Evolutionary conservation across 1,140 invertebrate species (phyloP).

Genomic region (Hycleus phaleratus): DNA sequence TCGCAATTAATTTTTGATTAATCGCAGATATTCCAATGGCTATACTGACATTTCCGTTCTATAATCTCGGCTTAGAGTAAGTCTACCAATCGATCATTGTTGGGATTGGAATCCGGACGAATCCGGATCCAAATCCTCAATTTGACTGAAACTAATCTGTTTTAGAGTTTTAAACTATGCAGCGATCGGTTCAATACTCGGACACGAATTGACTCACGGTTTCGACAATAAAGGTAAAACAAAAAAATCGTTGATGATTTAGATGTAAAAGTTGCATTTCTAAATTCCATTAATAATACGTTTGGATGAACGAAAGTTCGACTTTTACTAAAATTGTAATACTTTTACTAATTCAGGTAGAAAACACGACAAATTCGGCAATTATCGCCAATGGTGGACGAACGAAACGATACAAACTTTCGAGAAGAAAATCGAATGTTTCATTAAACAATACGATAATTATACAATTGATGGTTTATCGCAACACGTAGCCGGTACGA

Average conservation of each 20-base stretch:
- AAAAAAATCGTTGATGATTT: neutral
- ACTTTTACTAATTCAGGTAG: slow-evolving; percentile 48
- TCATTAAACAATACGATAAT: slow-evolving; percentile 78
- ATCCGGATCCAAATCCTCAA: neutral
- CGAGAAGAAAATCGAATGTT: slow-evolving; percentile 70
- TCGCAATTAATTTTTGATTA: slow-evolving; percentile 8
- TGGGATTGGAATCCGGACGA: too few relatives aligned
- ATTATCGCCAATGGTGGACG: slow-evolving; percentile 80
- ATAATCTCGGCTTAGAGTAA: slow-evolving; percentile 53
- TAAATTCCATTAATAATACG: too few relatives aligned
- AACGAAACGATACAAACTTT: slow-evolving; percentile 61
- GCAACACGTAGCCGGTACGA: slow-evolving; percentile 62
- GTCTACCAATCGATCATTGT: neutral
- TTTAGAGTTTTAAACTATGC: slow-evolving; percentile 72
- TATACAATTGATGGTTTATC: slow-evolving; percentile 59
- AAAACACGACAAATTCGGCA: slow-evolving; percentile 64
- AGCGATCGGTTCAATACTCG: slow-evolving; percentile 67
- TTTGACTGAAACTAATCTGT: neutral
- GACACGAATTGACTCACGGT: slow-evolving; percentile 78
- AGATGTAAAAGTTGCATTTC: too few relatives aligned
- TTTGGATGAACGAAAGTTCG: neutral
- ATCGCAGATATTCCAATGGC: slow-evolving; percentile 64
- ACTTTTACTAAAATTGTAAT: neutral
- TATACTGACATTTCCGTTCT: slow-evolving; percentile 67
- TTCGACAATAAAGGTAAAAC: slow-evolving; percentile 64